Evolutionary conservation across 2,888 invertebrate genomes (phyloP), one percentile per base, ranked within the genome.

Genomic region (Dasysyrphus albostriatus): DNA sequence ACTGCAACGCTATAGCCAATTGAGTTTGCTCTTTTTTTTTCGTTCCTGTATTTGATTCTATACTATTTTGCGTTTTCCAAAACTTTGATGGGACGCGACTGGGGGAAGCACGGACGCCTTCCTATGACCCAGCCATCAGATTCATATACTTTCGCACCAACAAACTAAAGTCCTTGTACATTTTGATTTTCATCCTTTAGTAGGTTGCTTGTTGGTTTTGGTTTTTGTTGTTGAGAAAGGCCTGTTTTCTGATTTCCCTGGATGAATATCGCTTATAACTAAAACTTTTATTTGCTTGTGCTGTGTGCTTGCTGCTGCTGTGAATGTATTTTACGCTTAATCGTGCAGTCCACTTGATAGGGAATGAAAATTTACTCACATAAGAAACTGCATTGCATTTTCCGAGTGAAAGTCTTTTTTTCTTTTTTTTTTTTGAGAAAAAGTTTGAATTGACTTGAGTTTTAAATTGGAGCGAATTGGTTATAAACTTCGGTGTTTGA

Each of bases 341-440:
- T 79, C 65, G 79, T 73, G 49, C 51, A 65, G 72, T 72, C 65
- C 65, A 67, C 65, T 65, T 44, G 56, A 73, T 73, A 67, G 72
- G 54, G 34, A 54, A 44, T 24, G 59, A 54, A 74, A 59, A 80
- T 74, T 49, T 74, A 74, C 74, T 80, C 58, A 49, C 54, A 73
- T 79, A 79, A 73, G 73, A 59, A 49, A 74, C 49, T 73, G 42
- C 79, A 73, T 49, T 67, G 58, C 44, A 76, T 67, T 67, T 76
- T 47, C 24, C 9, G 9, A 76, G 76, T 67, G 76, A 67, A 67
- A 76, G 76, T 65, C 3, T 37, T 34, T 65, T 47, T 19, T 32
- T 65, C 49, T 65, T 32, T 44, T 65, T 47, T 44, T 47, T 47
- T 32, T 32, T 7, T 1, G 29, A 32, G n/a, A 49, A 67, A 67